Evolutionary conservation across 2,113 vertebrate genomes (phyloP), one percentile per base, ranked within the genome.

Genomic region (Odontesthes bonariensis): DNA sequence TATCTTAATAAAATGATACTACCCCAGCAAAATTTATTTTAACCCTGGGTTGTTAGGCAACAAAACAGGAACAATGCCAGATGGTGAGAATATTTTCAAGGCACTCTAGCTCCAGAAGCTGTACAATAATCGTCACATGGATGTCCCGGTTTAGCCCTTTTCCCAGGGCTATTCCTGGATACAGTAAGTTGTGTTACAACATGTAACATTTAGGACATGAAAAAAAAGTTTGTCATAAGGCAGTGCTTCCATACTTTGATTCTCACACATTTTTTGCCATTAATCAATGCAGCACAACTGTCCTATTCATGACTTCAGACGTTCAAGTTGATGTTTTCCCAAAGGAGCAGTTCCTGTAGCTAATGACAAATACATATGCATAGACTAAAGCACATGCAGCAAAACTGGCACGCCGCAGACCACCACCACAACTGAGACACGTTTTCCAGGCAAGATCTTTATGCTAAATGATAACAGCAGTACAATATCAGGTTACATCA

Each of bases 381-480:
- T 55, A 46, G 91, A 83, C 63, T 56, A 85, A 82, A 89, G 71
- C 71, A 69, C 78, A 63, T 73, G 75, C 77, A 55, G 69, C 69
- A 55, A 82, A 62, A 72, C 76, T 71, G 77, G 82, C 32, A 42
- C 9, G 38, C 81, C 63, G 0, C 68, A 13, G 54, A 84, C 84
- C 68, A 70, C 52, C 75, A 75, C 82, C 85, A 87, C 86, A 87
- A 82, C 82, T 75, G 70, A 85, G 79, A 61, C 4, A 3, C 9
- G 7, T 66, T 69, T 79, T 66, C 73, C 74, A 86, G 83, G 83
- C 51, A 38, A 23, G 27, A 60, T 35, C 58, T 67, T 40, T 19
- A 77, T 69, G 73, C 80, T 93, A 90, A 92, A 89, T 81, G 83
- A 90, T 91, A 92, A 82, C 92, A 92, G 86, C 82, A 87, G 77